Evolutionary conservation across 1,140 invertebrate genomes (phyloP).

Genomic region (Orius laevigatus): DNA sequence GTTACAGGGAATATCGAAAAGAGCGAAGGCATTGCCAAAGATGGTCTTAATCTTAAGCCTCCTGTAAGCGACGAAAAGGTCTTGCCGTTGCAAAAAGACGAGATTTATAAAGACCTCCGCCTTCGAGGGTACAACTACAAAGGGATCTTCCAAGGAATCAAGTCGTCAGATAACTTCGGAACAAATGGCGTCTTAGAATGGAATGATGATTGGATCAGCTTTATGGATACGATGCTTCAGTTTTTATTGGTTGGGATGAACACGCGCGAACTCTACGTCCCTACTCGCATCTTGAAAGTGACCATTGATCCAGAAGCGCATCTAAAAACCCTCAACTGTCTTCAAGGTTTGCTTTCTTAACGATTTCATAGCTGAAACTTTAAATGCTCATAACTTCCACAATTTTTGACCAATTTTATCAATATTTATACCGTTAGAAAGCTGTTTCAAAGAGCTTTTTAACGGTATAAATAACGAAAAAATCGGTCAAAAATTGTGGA

Average conservation of each 20-base stretch:
- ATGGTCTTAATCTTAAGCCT: slow-evolving; percentile 33
- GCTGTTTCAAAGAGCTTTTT: too few relatives aligned
- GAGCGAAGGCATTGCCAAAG: slow-evolving; percentile 42
- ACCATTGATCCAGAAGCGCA: slow-evolving; percentile 65
- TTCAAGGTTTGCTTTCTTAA: slow-evolving; percentile 21
- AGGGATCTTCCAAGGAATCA: slow-evolving; percentile 72
- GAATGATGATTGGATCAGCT: slow-evolving; percentile 82
- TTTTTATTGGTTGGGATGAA: slow-evolving; percentile 65
- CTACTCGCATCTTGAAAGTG: slow-evolving; percentile 66
- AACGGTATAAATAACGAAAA: too few relatives aligned
- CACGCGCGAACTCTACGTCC: slow-evolving; percentile 61
- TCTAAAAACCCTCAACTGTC: slow-evolving; percentile 28
- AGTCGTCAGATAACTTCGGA: slow-evolving; percentile 39
- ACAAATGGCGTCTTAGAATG: slow-evolving; percentile 51
- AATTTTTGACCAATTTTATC: too few relatives aligned
- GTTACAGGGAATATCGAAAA: slow-evolving; percentile 59
- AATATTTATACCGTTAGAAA: too few relatives aligned
- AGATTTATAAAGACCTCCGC: slow-evolving; percentile 87
- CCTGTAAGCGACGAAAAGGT: slow-evolving; percentile 19
- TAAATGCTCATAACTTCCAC: too few relatives aligned
- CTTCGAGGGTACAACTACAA: slow-evolving; percentile 87
- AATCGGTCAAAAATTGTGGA: too few relatives aligned
- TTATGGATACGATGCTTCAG: slow-evolving; percentile 88
- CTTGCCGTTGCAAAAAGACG: slow-evolving; percentile 38
- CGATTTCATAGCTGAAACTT: too few relatives aligned